A percentile compares a stretch with the other conserved stretches of the same genome.
phyloP scores from a whole-genome alignment of 2,797 vertebrate genomes.

The Gephyroberyx darwinii region DNA sequence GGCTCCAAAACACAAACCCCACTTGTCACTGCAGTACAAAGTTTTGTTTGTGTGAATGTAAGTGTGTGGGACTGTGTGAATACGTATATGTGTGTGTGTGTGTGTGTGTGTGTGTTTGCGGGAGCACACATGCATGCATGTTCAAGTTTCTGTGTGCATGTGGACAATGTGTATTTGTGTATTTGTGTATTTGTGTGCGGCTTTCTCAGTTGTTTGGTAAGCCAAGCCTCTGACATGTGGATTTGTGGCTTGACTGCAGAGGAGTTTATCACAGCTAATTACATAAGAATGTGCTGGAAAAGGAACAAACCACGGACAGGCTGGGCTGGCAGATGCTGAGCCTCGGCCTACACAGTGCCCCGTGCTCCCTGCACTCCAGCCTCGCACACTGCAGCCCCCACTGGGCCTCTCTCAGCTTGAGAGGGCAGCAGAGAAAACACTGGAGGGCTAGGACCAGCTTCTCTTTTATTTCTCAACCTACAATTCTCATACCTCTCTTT shows the following conservation, averaged over 20 bases:
- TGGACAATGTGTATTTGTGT: conserved; percentile 1
- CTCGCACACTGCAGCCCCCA: conserved; percentile 66
- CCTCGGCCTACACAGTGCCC: conserved; percentile 72
- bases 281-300: conserved; percentile 78
- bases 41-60: conserved; percentile 66
- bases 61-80: conserved; percentile 58
- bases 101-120: conserved; percentile 15
- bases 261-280: conserved; percentile 82
- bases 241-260: conserved; percentile 78
- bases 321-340: conserved; percentile 75
- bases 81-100: conserved; percentile 41
- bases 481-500: conserved; percentile 42
- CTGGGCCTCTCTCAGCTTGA: conserved; percentile 64
- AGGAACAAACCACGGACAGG: conserved; percentile 75
- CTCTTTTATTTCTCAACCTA: conserved; percentile 54
- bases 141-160: conserved; percentile 44
- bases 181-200: conserved; percentile 33
- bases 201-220: conserved; percentile 68
- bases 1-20: conserved; percentile 73
- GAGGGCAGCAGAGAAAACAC: conserved; percentile 64
- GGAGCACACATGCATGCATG: conserved; percentile 18
- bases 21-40: conserved; percentile 67
- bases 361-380: conserved; percentile 57
- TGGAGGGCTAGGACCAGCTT: conserved; percentile 55
- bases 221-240: conserved; percentile 74